These are phyloP conservation scores for Xenopus borealis DNA, from an alignment of 2,113 vertebrate genomes.

Conservation along the genomic window DNA sequence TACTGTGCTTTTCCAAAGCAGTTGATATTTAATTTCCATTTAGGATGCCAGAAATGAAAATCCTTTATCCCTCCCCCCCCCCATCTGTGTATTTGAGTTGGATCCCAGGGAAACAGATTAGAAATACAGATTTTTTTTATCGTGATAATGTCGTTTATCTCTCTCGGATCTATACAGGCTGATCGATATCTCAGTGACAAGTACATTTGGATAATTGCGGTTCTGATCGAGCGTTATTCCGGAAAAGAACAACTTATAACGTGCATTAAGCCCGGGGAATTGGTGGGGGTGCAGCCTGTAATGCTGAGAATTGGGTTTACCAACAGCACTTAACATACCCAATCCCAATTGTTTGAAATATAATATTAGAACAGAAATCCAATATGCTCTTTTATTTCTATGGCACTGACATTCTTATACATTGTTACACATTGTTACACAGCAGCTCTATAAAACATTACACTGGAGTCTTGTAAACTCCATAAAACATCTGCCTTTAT, in stretches of 20 bases:
- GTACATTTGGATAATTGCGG: conserved; percentile 32
- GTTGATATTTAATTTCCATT: background rate
- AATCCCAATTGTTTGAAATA: too few relatives aligned
- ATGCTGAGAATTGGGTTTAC: too few relatives aligned
- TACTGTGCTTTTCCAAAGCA: background rate
- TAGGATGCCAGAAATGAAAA: background rate
- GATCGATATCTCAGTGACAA: conserved; percentile 36
- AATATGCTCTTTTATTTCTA: too few relatives aligned
- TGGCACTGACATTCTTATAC: too few relatives aligned
- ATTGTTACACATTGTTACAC: too few relatives aligned
- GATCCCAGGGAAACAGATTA: too few relatives aligned
- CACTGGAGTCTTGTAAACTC: too few relatives aligned
- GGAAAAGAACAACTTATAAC: conserved; percentile 15
- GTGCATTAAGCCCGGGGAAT: background rate
- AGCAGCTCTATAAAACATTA: too few relatives aligned
- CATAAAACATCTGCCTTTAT: too few relatives aligned
- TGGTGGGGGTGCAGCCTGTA: too few relatives aligned
- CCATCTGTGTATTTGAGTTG: background rate
- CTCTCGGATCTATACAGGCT: conserved; percentile 18
- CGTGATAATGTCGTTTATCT: conserved; percentile 30
- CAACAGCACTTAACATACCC: too few relatives aligned
- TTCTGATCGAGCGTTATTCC: conserved; percentile 31
- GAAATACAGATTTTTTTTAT: background rate
- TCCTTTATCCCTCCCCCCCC: background rate
- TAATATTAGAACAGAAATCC: too few relatives aligned